Evolutionary conservation across 1,140 invertebrate genomes (phyloP).

Genomic region (Chlorops oryzae): DNA sequence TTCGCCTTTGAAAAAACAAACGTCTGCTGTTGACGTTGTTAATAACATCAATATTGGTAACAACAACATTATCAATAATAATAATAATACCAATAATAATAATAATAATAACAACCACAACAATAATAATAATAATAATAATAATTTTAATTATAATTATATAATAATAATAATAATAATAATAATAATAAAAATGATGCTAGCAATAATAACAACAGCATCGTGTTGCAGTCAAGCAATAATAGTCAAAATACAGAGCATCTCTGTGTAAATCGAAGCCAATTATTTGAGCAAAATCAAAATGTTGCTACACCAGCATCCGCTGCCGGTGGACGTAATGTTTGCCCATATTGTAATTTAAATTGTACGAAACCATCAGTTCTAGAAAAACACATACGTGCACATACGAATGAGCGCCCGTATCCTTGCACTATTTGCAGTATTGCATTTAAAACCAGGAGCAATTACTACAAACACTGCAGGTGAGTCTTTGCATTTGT

Average conservation of each 20-base stretch:
- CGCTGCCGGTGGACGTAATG: constrained; percentile 55
- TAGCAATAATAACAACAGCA: background rate
- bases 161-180: too few relatives aligned
- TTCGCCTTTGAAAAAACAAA: constrained; percentile 49
- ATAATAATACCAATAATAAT: constrained; percentile 38
- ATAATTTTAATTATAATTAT: too few relatives aligned
- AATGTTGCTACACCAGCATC: constrained; percentile 31
- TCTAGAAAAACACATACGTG: constrained; percentile 85
- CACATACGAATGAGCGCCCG: constrained; percentile 88
- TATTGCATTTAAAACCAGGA: constrained; percentile 90
- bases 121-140: too few relatives aligned
- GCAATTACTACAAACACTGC: constrained; percentile 88
- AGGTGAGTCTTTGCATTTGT: constrained; percentile 46
- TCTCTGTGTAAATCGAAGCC: too few relatives aligned
- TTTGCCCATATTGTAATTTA: constrained; percentile 81
- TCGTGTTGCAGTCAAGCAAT: too few relatives aligned
- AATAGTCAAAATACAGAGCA: too few relatives aligned
- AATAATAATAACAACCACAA: too few relatives aligned
- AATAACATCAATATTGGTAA: too few relatives aligned
- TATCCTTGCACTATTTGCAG: constrained; percentile 84
- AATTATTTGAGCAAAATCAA: background rate
- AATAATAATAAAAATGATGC: constrained; percentile 20
- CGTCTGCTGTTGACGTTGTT: too few relatives aligned
- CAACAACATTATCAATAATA: constrained; percentile 49
- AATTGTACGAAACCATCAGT: constrained; percentile 91